Conservation (phyloP, 2,113 vertebrate species). For the Typhlomys cinereus region DNA sequence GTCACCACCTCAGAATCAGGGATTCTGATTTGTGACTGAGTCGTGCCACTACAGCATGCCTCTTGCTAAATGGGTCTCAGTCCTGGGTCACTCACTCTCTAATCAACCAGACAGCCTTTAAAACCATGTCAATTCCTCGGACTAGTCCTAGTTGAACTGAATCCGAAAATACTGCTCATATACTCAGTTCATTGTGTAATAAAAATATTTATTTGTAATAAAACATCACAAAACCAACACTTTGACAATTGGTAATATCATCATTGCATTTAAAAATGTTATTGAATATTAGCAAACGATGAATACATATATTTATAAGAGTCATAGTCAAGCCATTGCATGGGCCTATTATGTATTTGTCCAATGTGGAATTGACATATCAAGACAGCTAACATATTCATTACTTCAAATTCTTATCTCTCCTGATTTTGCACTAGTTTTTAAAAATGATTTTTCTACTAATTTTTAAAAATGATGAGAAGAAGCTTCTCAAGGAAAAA, state of each 20-base stretch:
- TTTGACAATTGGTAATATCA: neutral
- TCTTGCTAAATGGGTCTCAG: neutral
- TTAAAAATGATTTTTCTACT: neutral
- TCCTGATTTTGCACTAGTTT: neutral
- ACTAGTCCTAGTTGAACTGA: neutral
- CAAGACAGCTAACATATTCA: neutral
- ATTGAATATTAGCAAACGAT: neutral
- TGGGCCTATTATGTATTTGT: neutral
- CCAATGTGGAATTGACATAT: neutral
- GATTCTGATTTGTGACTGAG: neutral
- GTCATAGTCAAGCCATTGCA: neutral
- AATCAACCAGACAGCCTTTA: neutral
- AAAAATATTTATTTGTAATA: neutral
- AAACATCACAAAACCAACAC: neutral
- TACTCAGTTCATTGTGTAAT: neutral
- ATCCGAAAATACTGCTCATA: neutral
- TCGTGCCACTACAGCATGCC: neutral
- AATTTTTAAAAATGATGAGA: neutral
- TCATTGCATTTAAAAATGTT: neutral
- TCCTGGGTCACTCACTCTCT: too few relatives aligned
- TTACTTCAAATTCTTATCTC: neutral
- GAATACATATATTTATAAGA: neutral
- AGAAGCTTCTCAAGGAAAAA: neutral
- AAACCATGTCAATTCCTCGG: neutral
- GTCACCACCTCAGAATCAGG: neutral